A percentile compares a stretch with the other conserved stretches of the same genome.
phyloP scores from a whole-genome alignment of 1,140 invertebrate genomes.

The Hirudo medicinalis region DNA sequence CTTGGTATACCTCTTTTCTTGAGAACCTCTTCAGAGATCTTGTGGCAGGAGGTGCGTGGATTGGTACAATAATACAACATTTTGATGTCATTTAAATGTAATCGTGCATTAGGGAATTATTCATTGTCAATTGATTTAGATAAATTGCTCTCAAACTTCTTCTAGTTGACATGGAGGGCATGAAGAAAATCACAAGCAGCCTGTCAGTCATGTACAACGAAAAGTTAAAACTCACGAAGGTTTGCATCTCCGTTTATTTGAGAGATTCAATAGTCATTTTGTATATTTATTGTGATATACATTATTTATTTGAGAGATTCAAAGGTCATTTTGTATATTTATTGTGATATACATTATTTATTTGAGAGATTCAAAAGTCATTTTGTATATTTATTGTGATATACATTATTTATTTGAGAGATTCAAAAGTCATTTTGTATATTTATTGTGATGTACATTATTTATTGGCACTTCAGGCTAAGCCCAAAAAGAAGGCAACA shows the following conservation, averaged over 20 bases:
- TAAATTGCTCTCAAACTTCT: neutral
- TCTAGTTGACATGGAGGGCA: neutral
- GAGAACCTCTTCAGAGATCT: constrained; percentile 7
- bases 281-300: too few relatives aligned
- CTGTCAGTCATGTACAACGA: constrained; percentile 1
- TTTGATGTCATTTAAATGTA: neutral
- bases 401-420: too few relatives aligned
- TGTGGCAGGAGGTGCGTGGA: neutral
- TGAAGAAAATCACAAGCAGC: neutral
- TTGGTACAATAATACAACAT: neutral
- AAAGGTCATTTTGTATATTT: too few relatives aligned
- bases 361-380: too few relatives aligned
- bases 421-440: too few relatives aligned
- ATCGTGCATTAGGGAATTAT: neutral
- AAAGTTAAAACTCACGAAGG: constrained; percentile 8
- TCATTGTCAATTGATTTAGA: neutral
- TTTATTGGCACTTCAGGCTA: neutral
- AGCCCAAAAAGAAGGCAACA: neutral
- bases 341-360: too few relatives aligned
- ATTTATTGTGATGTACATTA: too few relatives aligned
- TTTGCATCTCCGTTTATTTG: neutral
- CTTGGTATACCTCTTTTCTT: neutral
- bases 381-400: too few relatives aligned
- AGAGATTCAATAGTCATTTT: too few relatives aligned
- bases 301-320: too few relatives aligned